Conservation (phyloP, 53 echinoderm and acorn worm species). For the Apostichopus leukothele region DNA sequence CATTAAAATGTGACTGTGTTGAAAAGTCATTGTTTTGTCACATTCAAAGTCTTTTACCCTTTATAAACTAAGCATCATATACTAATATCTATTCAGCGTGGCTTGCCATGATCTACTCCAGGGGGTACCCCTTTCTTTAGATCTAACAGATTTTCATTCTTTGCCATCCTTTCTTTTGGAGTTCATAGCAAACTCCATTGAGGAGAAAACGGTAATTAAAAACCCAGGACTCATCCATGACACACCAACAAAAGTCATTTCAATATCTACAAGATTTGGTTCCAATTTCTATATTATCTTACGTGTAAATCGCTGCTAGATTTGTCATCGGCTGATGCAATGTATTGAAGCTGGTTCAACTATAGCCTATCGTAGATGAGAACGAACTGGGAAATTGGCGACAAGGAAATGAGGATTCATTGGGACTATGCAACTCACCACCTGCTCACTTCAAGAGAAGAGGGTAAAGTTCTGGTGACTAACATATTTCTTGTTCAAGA, state of each 20-base stretch:
- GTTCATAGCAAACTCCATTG: background rate
- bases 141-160: too few relatives aligned
- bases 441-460: too few relatives aligned
- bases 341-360: background rate
- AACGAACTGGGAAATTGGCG: too few relatives aligned
- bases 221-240: background rate
- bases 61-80: background rate
- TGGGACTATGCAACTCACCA: too few relatives aligned
- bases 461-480: too few relatives aligned
- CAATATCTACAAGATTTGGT: background rate
- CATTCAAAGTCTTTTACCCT: background rate
- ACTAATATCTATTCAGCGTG: background rate
- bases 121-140: background rate
- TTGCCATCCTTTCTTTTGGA: too few relatives aligned
- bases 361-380: too few relatives aligned
- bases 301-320: background rate
- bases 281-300: background rate
- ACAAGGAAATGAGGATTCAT: too few relatives aligned
- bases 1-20: too few relatives aligned
- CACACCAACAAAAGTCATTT: background rate
- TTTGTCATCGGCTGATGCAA: background rate
- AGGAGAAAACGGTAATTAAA: background rate
- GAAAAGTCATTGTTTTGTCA: background rate
- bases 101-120: background rate
- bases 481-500: too few relatives aligned